Conservation (phyloP, 2,113 vertebrate genomes). For the Tonatia bakeri region DNA sequence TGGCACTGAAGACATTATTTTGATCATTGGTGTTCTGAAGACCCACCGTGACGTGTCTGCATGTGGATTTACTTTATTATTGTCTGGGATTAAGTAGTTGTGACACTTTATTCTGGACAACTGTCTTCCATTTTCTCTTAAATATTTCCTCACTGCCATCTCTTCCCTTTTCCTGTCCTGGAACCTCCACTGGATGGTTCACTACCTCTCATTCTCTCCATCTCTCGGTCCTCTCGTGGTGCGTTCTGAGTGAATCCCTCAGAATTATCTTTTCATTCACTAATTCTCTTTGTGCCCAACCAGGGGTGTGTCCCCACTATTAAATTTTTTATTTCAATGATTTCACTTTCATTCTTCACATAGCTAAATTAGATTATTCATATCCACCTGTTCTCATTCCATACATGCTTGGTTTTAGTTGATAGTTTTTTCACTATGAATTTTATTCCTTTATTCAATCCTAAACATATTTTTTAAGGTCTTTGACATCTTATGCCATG, state of each 20-base stretch:
- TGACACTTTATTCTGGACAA: not conserved
- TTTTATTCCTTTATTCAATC: slow-evolving; percentile 1
- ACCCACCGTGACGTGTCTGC: not conserved
- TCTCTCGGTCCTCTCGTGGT: not conserved
- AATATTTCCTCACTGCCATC: not conserved
- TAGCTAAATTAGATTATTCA: not conserved
- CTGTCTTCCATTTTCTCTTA: not conserved
- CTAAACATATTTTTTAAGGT: not conserved
- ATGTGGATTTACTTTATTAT: not conserved
- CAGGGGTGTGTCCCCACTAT: not conserved
- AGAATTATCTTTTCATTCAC: not conserved
- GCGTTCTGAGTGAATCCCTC: not conserved
- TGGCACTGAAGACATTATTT: not conserved
- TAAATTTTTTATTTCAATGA: not conserved
- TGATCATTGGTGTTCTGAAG: not conserved
- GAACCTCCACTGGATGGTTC: not conserved
- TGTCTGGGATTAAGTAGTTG: not conserved
- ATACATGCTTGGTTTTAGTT: not conserved
- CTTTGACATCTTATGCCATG: not conserved
- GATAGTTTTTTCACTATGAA: not conserved
- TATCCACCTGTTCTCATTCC: not conserved
- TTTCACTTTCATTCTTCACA: slow-evolving; percentile 9
- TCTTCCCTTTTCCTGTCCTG: not conserved
- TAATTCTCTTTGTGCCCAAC: not conserved
- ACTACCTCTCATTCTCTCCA: not conserved